A percentile compares a stretch with the other conserved stretches of the same genome.
These are phyloP conservation scores for Meiosimyza decipiens DNA, from an alignment of 2,888 invertebrate species.

Conservation along the genomic window DNA sequence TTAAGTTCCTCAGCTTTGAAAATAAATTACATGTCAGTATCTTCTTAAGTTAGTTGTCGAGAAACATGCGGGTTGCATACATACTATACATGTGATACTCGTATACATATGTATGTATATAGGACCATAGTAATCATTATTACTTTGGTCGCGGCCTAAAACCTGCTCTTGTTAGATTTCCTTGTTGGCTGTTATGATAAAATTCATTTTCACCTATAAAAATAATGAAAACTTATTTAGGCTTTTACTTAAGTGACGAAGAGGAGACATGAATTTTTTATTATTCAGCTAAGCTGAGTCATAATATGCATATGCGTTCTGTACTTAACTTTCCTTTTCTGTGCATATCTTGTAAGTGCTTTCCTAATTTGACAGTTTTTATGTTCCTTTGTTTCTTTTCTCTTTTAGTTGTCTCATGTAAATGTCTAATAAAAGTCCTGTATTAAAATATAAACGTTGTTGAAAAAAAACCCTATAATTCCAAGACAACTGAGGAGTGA, in stretches of 20 bases:
- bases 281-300: conserved; percentile 3
- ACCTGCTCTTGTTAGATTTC: background rate
- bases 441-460: conserved; percentile 52
- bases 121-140: too few species aligned
- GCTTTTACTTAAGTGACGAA: background rate
- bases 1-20: too few species aligned
- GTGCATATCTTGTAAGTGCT: conserved; percentile 4
- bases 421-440: conserved; percentile 57
- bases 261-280: background rate
- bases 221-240: background rate
- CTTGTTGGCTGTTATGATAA: background rate
- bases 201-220: conserved; percentile 14
- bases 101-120: too few species aligned
- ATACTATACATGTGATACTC: too few species aligned
- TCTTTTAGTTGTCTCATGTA: conserved; percentile 51
- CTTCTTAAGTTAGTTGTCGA: too few species aligned
- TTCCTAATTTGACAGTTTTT: background rate
- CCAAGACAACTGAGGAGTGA: background rate
- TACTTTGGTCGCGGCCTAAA: too few species aligned
- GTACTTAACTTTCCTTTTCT: background rate
- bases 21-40: too few species aligned
- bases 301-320: conserved; percentile 22
- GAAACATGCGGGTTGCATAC: too few species aligned
- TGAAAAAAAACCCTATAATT: too few species aligned
- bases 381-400: conserved; percentile 2